Evolutionary conservation across 2,888 invertebrate genomes (phyloP).

Genomic region (Scaptomyza tumidula): DNA sequence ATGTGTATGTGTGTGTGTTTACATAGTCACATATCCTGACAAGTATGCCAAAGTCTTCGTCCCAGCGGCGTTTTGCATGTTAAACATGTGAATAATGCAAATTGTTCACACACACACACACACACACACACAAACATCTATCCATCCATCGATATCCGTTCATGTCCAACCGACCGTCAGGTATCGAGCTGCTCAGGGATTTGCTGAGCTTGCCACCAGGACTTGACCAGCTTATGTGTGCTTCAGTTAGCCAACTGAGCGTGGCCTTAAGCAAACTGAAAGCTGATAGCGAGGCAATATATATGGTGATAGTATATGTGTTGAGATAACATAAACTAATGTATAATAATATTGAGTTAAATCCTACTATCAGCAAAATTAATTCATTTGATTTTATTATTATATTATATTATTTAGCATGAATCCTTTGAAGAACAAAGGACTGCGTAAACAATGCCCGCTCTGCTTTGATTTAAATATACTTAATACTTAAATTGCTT

Average conservation of each 20-base stretch:
- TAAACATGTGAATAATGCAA: slow-evolving; percentile 78
- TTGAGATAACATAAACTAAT: slow-evolving; percentile 23
- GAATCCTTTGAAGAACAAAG: neutral
- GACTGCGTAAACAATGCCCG: neutral
- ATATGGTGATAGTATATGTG: slow-evolving; percentile 24
- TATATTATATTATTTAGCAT: neutral
- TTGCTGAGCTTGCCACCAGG: slow-evolving; percentile 60
- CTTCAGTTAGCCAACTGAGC: slow-evolving; percentile 38
- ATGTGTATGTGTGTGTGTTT: slow-evolving; percentile 8
- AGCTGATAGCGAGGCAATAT: slow-evolving; percentile 16
- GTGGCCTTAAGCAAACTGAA: slow-evolving; percentile 57
- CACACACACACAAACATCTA: slow-evolving; percentile 27
- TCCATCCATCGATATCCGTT: slow-evolving; percentile 40
- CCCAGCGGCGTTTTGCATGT: slow-evolving; percentile 74
- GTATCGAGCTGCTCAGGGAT: slow-evolving; percentile 75
- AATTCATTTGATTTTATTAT: neutral
- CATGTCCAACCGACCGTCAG: slow-evolving; percentile 67
- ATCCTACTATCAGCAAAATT: neutral
- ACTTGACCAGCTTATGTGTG: slow-evolving; percentile 62
- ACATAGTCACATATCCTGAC: slow-evolving; percentile 28
- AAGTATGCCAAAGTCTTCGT: slow-evolving; percentile 43
- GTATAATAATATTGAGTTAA: slow-evolving; percentile 1
- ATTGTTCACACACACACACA: slow-evolving; percentile 60
- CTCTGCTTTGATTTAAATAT: slow-evolving; percentile 5
- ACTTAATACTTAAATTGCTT: slow-evolving; percentile 16